A percentile compares a stretch with the other conserved stretches of the same genome.
Evolutionary conservation across 1,140 invertebrate genomes (phyloP).

Genomic region (Drosophila varians): DNA sequence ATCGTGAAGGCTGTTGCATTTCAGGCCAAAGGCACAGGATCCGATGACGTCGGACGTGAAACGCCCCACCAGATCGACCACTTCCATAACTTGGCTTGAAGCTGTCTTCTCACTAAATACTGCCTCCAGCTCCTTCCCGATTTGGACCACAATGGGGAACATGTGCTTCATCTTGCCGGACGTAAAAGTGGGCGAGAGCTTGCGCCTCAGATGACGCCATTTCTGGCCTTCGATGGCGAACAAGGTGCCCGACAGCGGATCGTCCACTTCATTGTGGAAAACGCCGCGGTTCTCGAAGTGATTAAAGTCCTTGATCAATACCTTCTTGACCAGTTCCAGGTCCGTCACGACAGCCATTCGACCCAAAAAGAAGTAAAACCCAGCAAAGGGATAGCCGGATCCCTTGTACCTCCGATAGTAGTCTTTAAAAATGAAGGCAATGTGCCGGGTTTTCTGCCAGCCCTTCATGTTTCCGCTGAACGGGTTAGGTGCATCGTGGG

Average conservation of each 20-base stretch:
- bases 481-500: slow-evolving; percentile 49
- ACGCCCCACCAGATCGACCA: slow-evolving; percentile 82
- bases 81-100: slow-evolving; percentile 30
- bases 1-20: slow-evolving; percentile 82
- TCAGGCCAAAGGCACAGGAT: slow-evolving; percentile 83
- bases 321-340: slow-evolving; percentile 86
- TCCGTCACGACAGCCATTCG: slow-evolving; percentile 77
- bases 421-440: slow-evolving; percentile 49
- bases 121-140: slow-evolving; percentile 71
- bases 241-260: slow-evolving; percentile 84
- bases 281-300: slow-evolving; percentile 84
- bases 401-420: slow-evolving; percentile 62
- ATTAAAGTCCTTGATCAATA: slow-evolving; percentile 86
- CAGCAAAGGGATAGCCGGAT: slow-evolving; percentile 50
- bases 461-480: slow-evolving; percentile 57
- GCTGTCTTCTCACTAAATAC: slow-evolving; percentile 53
- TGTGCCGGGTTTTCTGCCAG: slow-evolving; percentile 81
- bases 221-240: slow-evolving; percentile 84
- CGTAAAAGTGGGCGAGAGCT: slow-evolving; percentile 86
- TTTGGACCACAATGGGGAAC: slow-evolving; percentile 78
- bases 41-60: slow-evolving; percentile 84
- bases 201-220: slow-evolving; percentile 85
- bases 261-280: slow-evolving; percentile 83
- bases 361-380: slow-evolving; percentile 62
- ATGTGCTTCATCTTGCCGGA: slow-evolving; percentile 86